Percentiles rank a stretch among this genome's conserved stretches.
Evolutionary conservation across 2,888 invertebrate species (phyloP).

Genomic region (Oscheius sp.): DNA sequence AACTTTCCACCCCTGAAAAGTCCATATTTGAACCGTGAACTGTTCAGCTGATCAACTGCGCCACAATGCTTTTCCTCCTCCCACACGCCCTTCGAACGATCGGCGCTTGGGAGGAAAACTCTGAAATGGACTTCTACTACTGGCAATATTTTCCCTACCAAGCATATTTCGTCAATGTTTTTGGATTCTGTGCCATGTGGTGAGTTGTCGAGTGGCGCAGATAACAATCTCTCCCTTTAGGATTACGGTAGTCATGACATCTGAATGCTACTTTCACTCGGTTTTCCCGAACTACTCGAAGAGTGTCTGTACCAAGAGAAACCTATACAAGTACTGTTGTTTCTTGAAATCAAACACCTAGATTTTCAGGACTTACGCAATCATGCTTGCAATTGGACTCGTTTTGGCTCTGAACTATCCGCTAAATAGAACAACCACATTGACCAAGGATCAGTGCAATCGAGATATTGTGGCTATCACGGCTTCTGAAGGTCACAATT

Average conservation of each 20-base stretch:
- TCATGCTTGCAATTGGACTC: slow-evolving; percentile 48
- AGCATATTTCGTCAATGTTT: slow-evolving; percentile 65
- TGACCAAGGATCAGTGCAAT: slow-evolving; percentile 50
- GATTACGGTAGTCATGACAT: slow-evolving; percentile 69
- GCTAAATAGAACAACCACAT: slow-evolving; percentile 58
- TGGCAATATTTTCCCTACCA: slow-evolving; percentile 64
- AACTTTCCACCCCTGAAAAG: too few species aligned
- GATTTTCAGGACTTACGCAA: slow-evolving; percentile 42
- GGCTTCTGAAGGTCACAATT: slow-evolving; percentile 53
- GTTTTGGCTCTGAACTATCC: slow-evolving; percentile 64
- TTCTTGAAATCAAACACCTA: neutral
- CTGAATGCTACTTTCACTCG: slow-evolving; percentile 69
- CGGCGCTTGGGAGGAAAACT: slow-evolving; percentile 58
- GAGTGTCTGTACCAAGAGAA: slow-evolving; percentile 62
- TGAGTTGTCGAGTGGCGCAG: slow-evolving; percentile 18
- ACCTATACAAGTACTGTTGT: slow-evolving; percentile 55
- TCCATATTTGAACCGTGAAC: too few species aligned
- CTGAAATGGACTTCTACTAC: slow-evolving; percentile 51
- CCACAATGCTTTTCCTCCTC: slow-evolving; percentile 64
- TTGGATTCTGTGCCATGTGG: slow-evolving; percentile 72
- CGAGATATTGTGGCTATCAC: slow-evolving; percentile 53
- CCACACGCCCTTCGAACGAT: slow-evolving; percentile 65
- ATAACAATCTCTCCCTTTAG: slow-evolving; percentile 36
- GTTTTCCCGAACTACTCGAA: slow-evolving; percentile 67
- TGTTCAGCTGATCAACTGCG: slow-evolving; percentile 65